Evolutionary conservation across 2,797 vertebrate genomes (phyloP).

Genomic region (Spea hammondii): DNA sequence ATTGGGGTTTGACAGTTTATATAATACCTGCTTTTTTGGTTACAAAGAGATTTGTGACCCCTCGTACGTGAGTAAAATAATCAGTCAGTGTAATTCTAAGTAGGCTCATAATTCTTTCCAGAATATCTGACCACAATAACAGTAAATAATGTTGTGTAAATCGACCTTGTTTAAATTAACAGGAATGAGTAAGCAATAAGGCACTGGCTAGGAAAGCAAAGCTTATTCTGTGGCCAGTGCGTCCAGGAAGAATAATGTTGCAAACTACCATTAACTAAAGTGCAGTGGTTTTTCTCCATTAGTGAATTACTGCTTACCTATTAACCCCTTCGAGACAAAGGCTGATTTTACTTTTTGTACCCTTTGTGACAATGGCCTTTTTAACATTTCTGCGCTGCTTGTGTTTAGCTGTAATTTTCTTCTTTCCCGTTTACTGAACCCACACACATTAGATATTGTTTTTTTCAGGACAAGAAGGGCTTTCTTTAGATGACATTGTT

Average conservation of each 20-base stretch:
- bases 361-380: too few species aligned
- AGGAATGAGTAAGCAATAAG: background rate
- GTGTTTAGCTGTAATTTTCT: too few species aligned
- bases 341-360: too few species aligned
- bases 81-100: background rate
- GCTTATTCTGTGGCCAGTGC: conserved; percentile 13
- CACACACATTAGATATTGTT: too few species aligned
- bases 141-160: background rate
- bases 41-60: too few species aligned
- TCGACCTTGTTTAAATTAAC: background rate
- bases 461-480: too few species aligned
- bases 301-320: conserved; percentile 32
- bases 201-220: background rate
- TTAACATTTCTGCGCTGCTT: too few species aligned
- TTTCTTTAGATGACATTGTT: too few species aligned
- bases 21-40: too few species aligned
- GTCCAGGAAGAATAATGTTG: conserved; percentile 41
- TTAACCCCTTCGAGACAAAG: too few species aligned
- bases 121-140: background rate
- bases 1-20: too few species aligned
- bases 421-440: too few species aligned
- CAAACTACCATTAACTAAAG: conserved; percentile 30
- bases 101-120: background rate
- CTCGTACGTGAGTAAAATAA: background rate
- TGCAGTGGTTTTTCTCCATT: conserved; percentile 35